These are phyloP conservation scores for Psittacula cyanocephala DNA, from an alignment of 2,113 vertebrate genomes.

Conservation along the genomic window DNA sequence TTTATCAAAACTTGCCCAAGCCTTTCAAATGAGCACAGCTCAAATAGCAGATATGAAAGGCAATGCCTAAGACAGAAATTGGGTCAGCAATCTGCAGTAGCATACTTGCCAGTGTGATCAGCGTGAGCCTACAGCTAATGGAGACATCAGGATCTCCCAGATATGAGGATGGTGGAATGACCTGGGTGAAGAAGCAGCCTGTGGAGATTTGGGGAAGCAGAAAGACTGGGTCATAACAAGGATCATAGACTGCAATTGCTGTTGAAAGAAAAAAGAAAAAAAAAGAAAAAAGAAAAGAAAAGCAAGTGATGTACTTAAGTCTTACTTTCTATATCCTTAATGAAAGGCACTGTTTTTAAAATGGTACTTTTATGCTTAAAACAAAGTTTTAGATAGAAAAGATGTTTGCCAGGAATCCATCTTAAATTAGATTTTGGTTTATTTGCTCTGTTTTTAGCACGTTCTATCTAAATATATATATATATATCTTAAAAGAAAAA, in stretches of 20 bases:
- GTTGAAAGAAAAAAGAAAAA: not conserved
- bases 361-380: slow-evolving; percentile 65
- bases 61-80: slow-evolving; percentile 64
- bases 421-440: slow-evolving; percentile 75
- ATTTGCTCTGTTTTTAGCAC: slow-evolving; percentile 65
- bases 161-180: slow-evolving; percentile 24
- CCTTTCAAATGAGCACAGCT: slow-evolving; percentile 66
- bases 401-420: slow-evolving; percentile 59
- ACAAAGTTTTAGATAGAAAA: slow-evolving; percentile 67
- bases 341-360: slow-evolving; percentile 80
- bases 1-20: slow-evolving; percentile 69
- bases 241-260: slow-evolving; percentile 44
- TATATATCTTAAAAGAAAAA: slow-evolving; percentile 60
- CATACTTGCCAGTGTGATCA: slow-evolving; percentile 67
- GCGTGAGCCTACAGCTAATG: slow-evolving; percentile 57
- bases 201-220: slow-evolving; percentile 8
- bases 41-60: slow-evolving; percentile 58
- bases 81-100: slow-evolving; percentile 69
- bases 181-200: slow-evolving; percentile 19
- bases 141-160: slow-evolving; percentile 48
- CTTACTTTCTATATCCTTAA: slow-evolving; percentile 73
- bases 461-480: slow-evolving; percentile 61
- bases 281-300: not conserved
- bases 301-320: slow-evolving; percentile 58
- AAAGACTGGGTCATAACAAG: slow-evolving; percentile 48